Base-by-base conservation (phyloP, 2,113 vertebrate species). In the Passerina amoena region DNA sequence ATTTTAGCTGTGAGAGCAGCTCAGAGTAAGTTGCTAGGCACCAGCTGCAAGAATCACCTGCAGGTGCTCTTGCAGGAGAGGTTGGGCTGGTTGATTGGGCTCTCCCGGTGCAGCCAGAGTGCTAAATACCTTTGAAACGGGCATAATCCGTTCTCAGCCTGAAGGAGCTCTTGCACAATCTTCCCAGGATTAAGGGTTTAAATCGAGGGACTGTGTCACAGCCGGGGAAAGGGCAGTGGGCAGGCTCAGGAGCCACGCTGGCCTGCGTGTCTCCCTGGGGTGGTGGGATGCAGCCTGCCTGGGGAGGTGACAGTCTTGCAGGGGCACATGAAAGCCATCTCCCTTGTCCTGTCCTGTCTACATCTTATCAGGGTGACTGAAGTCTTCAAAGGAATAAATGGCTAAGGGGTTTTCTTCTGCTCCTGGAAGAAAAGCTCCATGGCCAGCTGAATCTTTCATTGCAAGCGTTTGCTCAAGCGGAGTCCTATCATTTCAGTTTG, bases 21-120 rank as follows among this genome's bases (percentile, higher is more conserved):
- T 92, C 35, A 9, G 76, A 91, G 57, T 53, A 82, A 11, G 94
- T 95, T 96, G 96, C 92, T 90, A 94, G 72, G 92, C 83, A 75
- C 72, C 84, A 78, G 91, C 86, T 94, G 85, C 88, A 82, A 79
- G 69, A 90, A 92, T 69, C 14, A 38, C 82, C 82, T 66, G 23
- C 79, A 90, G 91, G 79, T 94, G 78, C 56, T 76, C 73, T 81
- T 4, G 4, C 50, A 68, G 30, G 69, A 89, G 47, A 54, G 56
- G 65, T 3, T 81, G 69, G 70, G 69, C 80, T 0, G 0, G 19
- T 75, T 71, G 61, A 12, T 33, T 33, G 54, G 50, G 40, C 57
- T 80, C 47, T 83, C 38, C 54, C 28, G 9, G 45, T 57, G 30
- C 48, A 71, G 68, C 48, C 60, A 3, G 3, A 75, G 57, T 27